phyloP scores from a whole-genome alignment of 2,113 vertebrate genomes.

The Tupaia tana region DNA sequence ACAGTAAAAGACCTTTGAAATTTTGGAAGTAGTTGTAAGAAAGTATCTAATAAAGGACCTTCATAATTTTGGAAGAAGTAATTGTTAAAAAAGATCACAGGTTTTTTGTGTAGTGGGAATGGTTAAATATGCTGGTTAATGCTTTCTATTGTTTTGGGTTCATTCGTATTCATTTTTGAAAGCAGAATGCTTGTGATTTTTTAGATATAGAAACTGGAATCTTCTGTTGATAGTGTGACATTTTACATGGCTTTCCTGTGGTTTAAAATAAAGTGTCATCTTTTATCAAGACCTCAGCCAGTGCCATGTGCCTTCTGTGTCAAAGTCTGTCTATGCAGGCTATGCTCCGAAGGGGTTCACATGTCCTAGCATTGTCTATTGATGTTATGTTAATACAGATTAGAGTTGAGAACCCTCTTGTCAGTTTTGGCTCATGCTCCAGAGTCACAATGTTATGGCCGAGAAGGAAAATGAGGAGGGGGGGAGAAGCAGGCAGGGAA shows the following conservation, averaged over 20 bases:
- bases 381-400: neutral
- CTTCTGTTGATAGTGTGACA: neutral
- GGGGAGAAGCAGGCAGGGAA: neutral
- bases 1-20: neutral
- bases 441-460: neutral
- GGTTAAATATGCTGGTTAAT: neutral
- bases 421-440: neutral
- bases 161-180: neutral
- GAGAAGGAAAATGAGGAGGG: neutral
- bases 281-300: neutral
- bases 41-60: neutral
- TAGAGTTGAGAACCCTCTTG: neutral
- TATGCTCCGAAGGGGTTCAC: neutral
- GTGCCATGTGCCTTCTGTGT: neutral
- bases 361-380: neutral
- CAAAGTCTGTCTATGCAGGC: neutral
- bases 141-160: neutral
- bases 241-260: neutral
- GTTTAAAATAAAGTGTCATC: slow-evolving; percentile 25
- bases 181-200: neutral
- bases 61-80: slow-evolving; percentile 41
- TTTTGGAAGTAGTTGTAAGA: too few species aligned
- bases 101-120: neutral
- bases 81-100: neutral
- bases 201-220: slow-evolving; percentile 5